Conservation (phyloP, 2,888 invertebrate species). For the Odontomyia ornata region DNA sequence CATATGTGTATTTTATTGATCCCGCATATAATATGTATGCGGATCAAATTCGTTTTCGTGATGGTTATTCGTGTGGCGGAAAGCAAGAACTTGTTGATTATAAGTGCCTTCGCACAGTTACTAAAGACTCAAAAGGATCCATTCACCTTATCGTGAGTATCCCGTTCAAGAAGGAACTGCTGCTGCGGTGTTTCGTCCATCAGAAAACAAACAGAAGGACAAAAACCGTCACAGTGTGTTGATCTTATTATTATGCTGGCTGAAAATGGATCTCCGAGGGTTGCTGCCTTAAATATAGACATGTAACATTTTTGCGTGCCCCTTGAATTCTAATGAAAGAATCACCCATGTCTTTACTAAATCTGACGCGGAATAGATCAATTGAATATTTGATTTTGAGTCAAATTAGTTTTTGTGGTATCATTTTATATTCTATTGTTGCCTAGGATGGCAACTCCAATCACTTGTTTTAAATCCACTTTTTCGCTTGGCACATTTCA, state of each 20-base stretch:
- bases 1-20: neutral
- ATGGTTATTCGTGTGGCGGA: conserved; percentile 8
- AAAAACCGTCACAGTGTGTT: conserved; percentile 22
- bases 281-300: neutral
- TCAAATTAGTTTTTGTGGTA: too few relatives aligned
- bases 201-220: conserved; percentile 29
- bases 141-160: conserved; percentile 18
- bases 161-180: neutral
- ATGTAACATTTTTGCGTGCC: too few relatives aligned
- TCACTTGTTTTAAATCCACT: too few relatives aligned
- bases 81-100: conserved; percentile 18
- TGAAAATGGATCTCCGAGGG: neutral
- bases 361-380: too few relatives aligned
- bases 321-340: too few relatives aligned
- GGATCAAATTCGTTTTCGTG: neutral
- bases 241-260: neutral
- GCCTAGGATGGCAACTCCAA: too few relatives aligned
- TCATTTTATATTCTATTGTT: too few relatives aligned
- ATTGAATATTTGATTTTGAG: too few relatives aligned
- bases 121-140: conserved; percentile 30
- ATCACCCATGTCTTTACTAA: too few relatives aligned
- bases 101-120: conserved; percentile 21
- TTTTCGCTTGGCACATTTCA: neutral
- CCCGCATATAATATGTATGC: neutral
- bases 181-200: neutral